These are phyloP conservation scores for Colostygia pectinataria DNA, from an alignment of 2,888 invertebrate species.

Conservation along the genomic window DNA sequence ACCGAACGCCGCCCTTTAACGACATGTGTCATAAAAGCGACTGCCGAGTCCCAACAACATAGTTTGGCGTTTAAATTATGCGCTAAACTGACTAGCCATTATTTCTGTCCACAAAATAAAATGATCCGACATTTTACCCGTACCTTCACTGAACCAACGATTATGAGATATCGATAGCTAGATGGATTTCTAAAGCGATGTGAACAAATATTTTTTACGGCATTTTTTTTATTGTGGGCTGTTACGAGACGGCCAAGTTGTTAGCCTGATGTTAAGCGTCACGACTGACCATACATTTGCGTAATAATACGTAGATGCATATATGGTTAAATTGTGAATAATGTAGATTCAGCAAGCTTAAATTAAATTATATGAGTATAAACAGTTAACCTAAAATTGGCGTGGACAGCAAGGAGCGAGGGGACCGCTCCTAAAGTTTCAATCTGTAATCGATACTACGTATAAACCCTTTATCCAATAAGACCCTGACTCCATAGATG, in stretches of 20 bases:
- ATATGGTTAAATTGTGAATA: neutral
- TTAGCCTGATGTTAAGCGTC: too few species aligned
- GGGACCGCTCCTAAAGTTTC: constrained; percentile 49
- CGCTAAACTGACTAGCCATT: constrained; percentile 21
- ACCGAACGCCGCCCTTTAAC: constrained; percentile 17
- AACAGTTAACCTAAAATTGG: constrained; percentile 52
- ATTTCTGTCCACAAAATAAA: constrained; percentile 24
- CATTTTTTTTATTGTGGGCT: too few species aligned
- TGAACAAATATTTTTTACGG: constrained; percentile 4
- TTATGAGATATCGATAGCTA: constrained; percentile 17
- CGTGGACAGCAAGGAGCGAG: constrained; percentile 56
- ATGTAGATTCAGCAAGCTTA: constrained; percentile 4
- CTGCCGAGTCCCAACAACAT: constrained; percentile 17
- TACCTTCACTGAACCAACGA: constrained; percentile 1
- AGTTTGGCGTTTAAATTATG: constrained; percentile 21
- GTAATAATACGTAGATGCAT: too few species aligned
- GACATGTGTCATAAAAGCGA: constrained; percentile 22
- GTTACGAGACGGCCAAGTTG: too few species aligned
- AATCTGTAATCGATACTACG: constrained; percentile 53
- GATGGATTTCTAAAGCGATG: constrained; percentile 1
- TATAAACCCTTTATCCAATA: constrained; percentile 51
- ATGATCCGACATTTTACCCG: constrained; percentile 14
- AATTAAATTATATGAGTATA: constrained; percentile 23
- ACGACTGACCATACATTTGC: too few species aligned
- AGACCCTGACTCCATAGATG: constrained; percentile 41